Base-by-base conservation (phyloP, 2,888 invertebrate species). In the Amitus sp. region DNA sequence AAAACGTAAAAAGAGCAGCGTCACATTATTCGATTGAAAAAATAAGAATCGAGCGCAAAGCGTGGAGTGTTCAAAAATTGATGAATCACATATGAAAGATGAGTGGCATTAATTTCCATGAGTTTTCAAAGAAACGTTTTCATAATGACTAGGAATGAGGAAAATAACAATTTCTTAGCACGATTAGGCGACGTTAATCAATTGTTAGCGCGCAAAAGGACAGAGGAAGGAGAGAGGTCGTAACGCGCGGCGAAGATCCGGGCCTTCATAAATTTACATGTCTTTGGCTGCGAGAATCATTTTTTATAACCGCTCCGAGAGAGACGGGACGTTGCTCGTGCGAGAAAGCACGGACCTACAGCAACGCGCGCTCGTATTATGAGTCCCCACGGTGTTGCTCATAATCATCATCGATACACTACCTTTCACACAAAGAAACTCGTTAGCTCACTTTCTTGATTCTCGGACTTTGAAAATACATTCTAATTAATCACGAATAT, bases 231-330 rank as follows among this genome's bases (percentile, higher is more conserved):
- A 18, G 43, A 43, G 43, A 56, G 58, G 58, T 59, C 65, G 65
- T 57, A 52, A 52, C 65, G 52, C 64, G 69, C 65, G 55, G 68
- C 58, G 62, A 48, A 62, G 64, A 66, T 67, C 70, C 65, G 71
- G 71, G 73, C 74, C 74, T 80, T 77, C 77, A 79, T 80, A 79
- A 80, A 80, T 79, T 79, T 79, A 73, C 78, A 78, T 78, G 77
- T 78, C 77, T 78, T 79, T 74, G 76, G 74, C 71, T 71, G 76
- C 74, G 73, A 77, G 78, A 75, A 79, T 79, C 76, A 79, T 78
- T 79, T 78, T 79, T 79, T 78, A 79, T 70, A 72, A 72, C 70
- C 72, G 72, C 73, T 75, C 72, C 70, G 70, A 70, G 69, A 59
- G 56, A 59, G 61, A 62, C n/a, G n/a, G n/a, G n/a, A n/a, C n/a